Base-by-base conservation (phyloP, 2,113 vertebrate species). In the Corvus moneduloides region DNA sequence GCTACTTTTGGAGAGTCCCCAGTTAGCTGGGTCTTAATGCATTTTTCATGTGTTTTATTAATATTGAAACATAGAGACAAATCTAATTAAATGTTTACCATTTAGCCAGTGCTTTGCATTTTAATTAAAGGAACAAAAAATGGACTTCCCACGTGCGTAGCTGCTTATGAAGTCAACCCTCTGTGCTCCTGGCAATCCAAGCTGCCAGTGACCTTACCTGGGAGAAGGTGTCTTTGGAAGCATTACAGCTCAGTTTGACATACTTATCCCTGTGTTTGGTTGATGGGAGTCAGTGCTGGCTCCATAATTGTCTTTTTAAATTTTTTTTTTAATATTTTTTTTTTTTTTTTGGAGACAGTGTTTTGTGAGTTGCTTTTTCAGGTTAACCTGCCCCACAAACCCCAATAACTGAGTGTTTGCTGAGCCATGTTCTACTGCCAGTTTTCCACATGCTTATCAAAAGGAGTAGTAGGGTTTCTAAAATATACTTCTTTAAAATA, bases 61-160 rank as follows among this genome's bases (percentile, higher is more conserved):
- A 88, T 84, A 90, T 77, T 93, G 92, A 95, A 95, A 90, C 92
- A 58, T 43, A 86, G 83, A 90, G 88, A 74, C 85, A 94, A 95
- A 93, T 80, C 67, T 95, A 96, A 91, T 90, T 75, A 95, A 84
- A 85, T 91, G 89, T 93, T 96, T 96, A 91, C 87, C 17, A 23
- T 96, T 92, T 91, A 91, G 63, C 51, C 46, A 41, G 30, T 58
- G 33, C 71, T 68, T 76, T 93, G 84, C 78, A 85, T 82, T 93
- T 89, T 83, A 90, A 89, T 93, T 83, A 71, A 88, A 93, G 78
- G 43, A 69, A 22, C 58, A 64, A 37, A 69, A 93, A 44, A 74
- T 26, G 26, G 67, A 35, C 67, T 54, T 85, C 39, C 46, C 54
- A 43, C 78, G 52, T 68, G 21, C 3, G 8, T 8, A 10, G 59